These are phyloP conservation scores for Octonoba sinensis DNA, from an alignment of 2,888 invertebrate genomes.

Conservation along the genomic window DNA sequence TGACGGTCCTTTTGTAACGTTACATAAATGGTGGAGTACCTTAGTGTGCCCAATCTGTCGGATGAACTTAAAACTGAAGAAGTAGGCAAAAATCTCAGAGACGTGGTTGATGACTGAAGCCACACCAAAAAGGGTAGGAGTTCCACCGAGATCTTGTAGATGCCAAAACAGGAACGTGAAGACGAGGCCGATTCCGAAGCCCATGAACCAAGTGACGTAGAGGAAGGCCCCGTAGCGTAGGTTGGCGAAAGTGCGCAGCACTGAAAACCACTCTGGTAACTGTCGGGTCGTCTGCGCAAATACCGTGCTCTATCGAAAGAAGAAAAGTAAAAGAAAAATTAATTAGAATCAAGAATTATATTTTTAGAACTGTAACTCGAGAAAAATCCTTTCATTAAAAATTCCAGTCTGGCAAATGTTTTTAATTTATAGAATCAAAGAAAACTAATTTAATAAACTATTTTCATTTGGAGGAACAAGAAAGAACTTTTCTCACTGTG, in stretches of 20 bases:
- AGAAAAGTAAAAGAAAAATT: neutral
- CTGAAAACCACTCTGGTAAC: slow-evolving; percentile 94
- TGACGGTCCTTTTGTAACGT: too few relatives aligned
- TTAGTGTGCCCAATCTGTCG: slow-evolving; percentile 94
- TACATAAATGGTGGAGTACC: slow-evolving; percentile 73
- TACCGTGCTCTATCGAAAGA: slow-evolving; percentile 77
- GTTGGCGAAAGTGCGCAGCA: slow-evolving; percentile 89
- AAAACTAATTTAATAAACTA: too few relatives aligned
- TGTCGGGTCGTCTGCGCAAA: slow-evolving; percentile 91
- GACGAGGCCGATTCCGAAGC: slow-evolving; percentile 97
- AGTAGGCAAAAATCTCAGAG: slow-evolving; percentile 98
- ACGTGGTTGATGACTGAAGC: slow-evolving; percentile 99
- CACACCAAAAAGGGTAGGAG: slow-evolving; percentile 96
- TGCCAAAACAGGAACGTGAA: slow-evolving; percentile 86
- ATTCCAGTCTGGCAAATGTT: too few relatives aligned
- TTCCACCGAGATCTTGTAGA: slow-evolving; percentile 89
- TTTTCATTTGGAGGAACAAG: too few relatives aligned
- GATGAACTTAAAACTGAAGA: slow-evolving; percentile 96
- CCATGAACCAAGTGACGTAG: slow-evolving; percentile 99
- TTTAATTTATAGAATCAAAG: too few relatives aligned
- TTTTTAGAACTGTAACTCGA: too few relatives aligned
- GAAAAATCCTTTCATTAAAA: too few relatives aligned
- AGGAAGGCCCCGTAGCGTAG: slow-evolving; percentile 92
- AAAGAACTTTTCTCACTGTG: too few relatives aligned
- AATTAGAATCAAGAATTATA: too few relatives aligned